These are phyloP conservation scores for Anabas testudineus DNA, from an alignment of 2,797 vertebrate species.

Conservation along the genomic window DNA sequence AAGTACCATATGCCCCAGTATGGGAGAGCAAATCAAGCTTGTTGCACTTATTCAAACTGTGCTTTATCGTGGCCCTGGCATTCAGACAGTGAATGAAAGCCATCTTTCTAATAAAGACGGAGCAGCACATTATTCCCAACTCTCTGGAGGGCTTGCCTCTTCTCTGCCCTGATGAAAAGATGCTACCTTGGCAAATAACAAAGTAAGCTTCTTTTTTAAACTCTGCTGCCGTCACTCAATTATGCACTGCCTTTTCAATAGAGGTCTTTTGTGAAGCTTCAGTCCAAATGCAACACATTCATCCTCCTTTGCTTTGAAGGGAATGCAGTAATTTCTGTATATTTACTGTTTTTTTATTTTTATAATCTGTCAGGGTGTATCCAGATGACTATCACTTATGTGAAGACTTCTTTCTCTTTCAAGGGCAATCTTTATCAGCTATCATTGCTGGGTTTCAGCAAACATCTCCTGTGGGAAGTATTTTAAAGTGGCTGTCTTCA, in stretches of 20 bases:
- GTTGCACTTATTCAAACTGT: conserved; percentile 56
- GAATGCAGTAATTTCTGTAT: conserved; percentile 19
- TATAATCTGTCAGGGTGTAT: conserved; percentile 22
- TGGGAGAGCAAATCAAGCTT: conserved; percentile 50
- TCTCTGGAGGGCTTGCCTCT: conserved; percentile 59
- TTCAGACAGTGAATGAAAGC: conserved; percentile 66
- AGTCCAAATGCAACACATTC: conserved; percentile 42
- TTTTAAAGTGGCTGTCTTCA: conserved; percentile 35
- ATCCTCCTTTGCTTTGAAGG: conserved; percentile 34
- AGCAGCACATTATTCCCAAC: conserved; percentile 48
- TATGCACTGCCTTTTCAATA: conserved; percentile 59
- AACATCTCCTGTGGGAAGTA: conserved; percentile 13
- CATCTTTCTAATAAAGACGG: conserved; percentile 57
- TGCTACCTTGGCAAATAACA: conserved; percentile 69
- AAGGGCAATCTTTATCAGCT: conserved; percentile 45
- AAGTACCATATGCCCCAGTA: conserved; percentile 40
- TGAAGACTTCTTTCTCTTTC: conserved; percentile 44
- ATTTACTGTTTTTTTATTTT: background rate
- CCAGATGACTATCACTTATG: conserved; percentile 26
- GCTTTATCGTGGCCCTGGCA: conserved; percentile 61
- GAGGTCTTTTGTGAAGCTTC: conserved; percentile 59
- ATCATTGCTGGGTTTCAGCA: conserved; percentile 18
- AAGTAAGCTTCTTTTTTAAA: conserved; percentile 60
- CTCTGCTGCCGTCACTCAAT: conserved; percentile 65
- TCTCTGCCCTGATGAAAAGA: conserved; percentile 69